phyloP scores from a whole-genome alignment of 92 coral and sea anemone genomes.

The Actinostola sp. region DNA sequence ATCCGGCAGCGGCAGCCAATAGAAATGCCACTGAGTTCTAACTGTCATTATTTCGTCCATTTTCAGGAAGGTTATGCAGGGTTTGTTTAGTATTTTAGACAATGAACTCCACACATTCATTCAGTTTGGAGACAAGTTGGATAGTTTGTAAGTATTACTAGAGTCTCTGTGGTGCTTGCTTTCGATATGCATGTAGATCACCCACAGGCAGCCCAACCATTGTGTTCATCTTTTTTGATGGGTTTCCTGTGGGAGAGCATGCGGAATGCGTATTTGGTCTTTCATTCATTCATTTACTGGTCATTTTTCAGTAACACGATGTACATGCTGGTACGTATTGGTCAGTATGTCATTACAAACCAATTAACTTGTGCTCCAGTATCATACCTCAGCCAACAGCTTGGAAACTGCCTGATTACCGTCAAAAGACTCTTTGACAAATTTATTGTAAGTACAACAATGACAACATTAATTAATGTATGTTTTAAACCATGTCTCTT shows the following conservation, averaged over 20 bases:
- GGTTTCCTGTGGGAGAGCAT: no score
- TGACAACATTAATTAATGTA: neutral
- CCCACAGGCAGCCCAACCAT: no score
- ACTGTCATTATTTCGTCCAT: neutral
- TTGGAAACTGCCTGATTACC: slow-evolving; percentile 89
- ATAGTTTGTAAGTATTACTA: slow-evolving; percentile 96
- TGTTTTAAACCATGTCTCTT: no score
- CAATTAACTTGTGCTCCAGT: slow-evolving; percentile 93
- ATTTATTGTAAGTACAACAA: slow-evolving; percentile 82
- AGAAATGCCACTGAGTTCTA: no score
- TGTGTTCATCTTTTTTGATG: no score
- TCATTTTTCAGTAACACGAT: slow-evolving; percentile 77
- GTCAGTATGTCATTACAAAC: slow-evolving; percentile 92
- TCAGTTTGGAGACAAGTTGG: slow-evolving; percentile 95
- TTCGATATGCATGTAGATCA: no score
- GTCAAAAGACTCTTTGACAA: slow-evolving; percentile 97
- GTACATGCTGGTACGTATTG: slow-evolving; percentile 98
- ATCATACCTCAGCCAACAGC: slow-evolving; percentile 96
- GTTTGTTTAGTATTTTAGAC: slow-evolving; percentile 84
- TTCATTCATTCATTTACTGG: neutral
- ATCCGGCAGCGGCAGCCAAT: no score
- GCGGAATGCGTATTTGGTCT: neutral
- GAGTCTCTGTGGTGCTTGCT: no score
- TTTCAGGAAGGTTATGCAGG: slow-evolving; percentile 92
- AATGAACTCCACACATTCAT: slow-evolving; percentile 85